These are phyloP conservation scores for Microtus montanus DNA, from an alignment of 2,113 vertebrate genomes.

Conservation along the genomic window DNA sequence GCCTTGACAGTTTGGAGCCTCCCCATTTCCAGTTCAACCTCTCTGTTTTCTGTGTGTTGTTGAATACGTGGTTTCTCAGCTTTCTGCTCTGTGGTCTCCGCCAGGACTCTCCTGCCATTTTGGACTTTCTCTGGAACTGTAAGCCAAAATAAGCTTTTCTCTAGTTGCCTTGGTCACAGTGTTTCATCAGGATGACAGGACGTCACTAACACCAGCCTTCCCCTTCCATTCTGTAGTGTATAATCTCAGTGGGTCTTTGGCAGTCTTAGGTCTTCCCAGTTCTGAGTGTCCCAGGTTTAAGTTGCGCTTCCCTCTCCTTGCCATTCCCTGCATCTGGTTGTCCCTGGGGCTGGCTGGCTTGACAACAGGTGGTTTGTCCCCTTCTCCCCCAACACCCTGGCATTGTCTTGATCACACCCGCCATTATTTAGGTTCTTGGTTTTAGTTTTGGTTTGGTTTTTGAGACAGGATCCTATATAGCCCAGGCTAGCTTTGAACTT, in stretches of 20 bases:
- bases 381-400: neutral
- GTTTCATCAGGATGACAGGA: neutral
- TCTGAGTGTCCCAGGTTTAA: neutral
- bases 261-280: neutral
- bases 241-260: rapidly evolving
- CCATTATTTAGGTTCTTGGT: neutral
- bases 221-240: neutral
- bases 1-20: neutral
- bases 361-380: neutral
- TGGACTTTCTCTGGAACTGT: neutral
- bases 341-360: neutral
- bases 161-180: neutral
- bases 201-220: neutral
- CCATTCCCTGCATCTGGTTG: no score
- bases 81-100: neutral
- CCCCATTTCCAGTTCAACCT: neutral
- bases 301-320: no score
- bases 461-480: neutral
- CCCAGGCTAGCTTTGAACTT: neutral
- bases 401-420: no score
- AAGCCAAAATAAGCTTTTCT: neutral
- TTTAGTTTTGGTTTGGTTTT: neutral
- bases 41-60: neutral
- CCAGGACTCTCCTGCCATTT: neutral
- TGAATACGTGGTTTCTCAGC: neutral